A percentile compares a stretch with the other conserved stretches of the same genome.
Evolutionary conservation across 2,113 vertebrate genomes (phyloP).

Genomic region (Toxotes jaculatrix): DNA sequence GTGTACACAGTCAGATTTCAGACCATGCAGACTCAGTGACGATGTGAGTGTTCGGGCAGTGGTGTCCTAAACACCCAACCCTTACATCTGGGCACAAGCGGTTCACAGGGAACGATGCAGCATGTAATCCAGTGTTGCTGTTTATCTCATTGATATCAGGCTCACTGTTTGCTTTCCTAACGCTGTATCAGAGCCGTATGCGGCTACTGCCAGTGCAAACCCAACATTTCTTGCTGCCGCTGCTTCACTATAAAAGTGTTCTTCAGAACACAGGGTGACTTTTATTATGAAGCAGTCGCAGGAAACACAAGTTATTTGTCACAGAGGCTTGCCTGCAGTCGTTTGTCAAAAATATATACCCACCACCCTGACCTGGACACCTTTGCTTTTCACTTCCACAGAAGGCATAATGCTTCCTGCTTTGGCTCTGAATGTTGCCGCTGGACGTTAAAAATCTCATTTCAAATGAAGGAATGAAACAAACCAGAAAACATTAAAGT

Average conservation of each 20-base stretch:
- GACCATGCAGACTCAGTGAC: background rate
- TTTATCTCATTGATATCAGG: background rate
- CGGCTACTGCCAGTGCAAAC: background rate
- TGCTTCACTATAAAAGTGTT: background rate
- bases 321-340: background rate
- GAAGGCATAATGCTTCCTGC: background rate
- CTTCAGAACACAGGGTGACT: background rate
- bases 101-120: no score
- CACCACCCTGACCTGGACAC: background rate
- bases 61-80: no score
- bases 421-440: background rate
- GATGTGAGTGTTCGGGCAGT: background rate
- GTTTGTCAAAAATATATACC: background rate
- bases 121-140: no score
- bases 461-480: background rate
- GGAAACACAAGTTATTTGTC: background rate
- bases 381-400: background rate
- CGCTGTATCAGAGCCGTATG: background rate
- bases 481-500: background rate
- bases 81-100: no score
- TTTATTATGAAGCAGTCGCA: background rate
- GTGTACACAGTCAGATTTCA: background rate
- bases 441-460: background rate
- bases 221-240: background rate
- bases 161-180: background rate